phyloP scores from a whole-genome alignment of 1,140 invertebrate species.

The Latrodectus geometricus region DNA sequence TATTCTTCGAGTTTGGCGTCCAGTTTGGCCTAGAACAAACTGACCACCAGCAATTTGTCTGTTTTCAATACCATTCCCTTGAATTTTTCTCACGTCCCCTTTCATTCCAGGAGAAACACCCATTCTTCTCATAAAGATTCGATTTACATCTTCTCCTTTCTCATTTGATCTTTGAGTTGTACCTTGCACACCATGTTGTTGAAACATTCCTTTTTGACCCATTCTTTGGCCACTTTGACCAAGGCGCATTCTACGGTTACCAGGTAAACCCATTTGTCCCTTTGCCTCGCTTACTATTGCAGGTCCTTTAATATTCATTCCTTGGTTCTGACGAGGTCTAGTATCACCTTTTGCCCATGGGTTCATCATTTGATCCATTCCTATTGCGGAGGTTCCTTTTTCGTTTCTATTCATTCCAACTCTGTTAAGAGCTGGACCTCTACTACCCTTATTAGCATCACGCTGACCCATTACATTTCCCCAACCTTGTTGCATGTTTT shows the following conservation, averaged over 20 bases:
- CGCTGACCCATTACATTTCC: not conserved
- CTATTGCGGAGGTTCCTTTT: not conserved
- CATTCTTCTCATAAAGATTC: slow-evolving; percentile 3
- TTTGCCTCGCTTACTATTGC: not conserved
- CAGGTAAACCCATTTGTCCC: not conserved
- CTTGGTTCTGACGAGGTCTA: not conserved
- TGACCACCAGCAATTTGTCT: not conserved
- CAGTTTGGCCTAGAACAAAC: not conserved
- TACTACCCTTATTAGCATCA: not conserved
- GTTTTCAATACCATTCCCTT: not conserved
- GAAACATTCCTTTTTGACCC: not conserved
- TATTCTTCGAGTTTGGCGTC: not conserved
- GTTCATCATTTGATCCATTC: not conserved
- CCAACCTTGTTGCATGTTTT: not conserved
- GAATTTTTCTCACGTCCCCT: not conserved
- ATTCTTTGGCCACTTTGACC: not conserved
- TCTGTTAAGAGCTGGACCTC: not conserved
- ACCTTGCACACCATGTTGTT: not conserved
- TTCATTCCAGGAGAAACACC: not conserved
- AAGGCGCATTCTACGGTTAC: not conserved
- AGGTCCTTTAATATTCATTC: not conserved
- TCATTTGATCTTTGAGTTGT: not conserved
- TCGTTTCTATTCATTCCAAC: not conserved
- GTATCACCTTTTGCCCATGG: not conserved
- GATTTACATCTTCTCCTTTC: slow-evolving; percentile 2